phyloP scores from a whole-genome alignment of 2,888 invertebrate genomes.

The Napeogenes sylphis region DNA sequence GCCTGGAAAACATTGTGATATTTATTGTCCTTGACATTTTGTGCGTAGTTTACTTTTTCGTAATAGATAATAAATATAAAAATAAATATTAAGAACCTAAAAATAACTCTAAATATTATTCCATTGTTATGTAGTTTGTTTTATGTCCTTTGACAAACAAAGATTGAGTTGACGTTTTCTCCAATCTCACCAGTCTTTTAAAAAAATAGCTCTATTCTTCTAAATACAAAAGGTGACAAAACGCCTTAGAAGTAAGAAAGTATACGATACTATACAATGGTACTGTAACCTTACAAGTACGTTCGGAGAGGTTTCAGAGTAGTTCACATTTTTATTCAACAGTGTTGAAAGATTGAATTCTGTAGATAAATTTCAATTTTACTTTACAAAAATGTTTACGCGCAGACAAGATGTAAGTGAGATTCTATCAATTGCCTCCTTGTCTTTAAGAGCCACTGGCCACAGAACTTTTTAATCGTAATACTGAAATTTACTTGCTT shows the following conservation, averaged over 20 bases:
- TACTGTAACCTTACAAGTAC: not conserved
- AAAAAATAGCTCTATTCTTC: not conserved
- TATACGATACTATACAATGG: not conserved
- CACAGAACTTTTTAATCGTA: too few relatives aligned
- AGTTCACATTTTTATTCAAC: slow-evolving; percentile 1
- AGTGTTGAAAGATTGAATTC: not conserved
- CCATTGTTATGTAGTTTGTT: not conserved
- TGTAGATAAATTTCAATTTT: not conserved
- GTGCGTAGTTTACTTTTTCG: too few relatives aligned
- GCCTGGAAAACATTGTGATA: too few relatives aligned
- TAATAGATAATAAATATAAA: too few relatives aligned
- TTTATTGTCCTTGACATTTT: too few relatives aligned
- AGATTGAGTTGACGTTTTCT: slow-evolving; percentile 1
- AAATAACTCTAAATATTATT: not conserved
- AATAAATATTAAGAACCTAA: too few relatives aligned
- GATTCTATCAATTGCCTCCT: too few relatives aligned
- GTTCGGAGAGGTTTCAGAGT: not conserved
- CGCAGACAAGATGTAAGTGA: too few relatives aligned
- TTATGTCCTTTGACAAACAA: not conserved
- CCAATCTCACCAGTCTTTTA: not conserved
- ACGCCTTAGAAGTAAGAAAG: not conserved
- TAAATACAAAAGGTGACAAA: slow-evolving; percentile 3
- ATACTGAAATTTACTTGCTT: too few relatives aligned
- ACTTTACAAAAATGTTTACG: too few relatives aligned
- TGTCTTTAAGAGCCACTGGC: too few relatives aligned